Base-by-base conservation (phyloP, 2,888 invertebrate species). In the Matsumyia berberina region DNA sequence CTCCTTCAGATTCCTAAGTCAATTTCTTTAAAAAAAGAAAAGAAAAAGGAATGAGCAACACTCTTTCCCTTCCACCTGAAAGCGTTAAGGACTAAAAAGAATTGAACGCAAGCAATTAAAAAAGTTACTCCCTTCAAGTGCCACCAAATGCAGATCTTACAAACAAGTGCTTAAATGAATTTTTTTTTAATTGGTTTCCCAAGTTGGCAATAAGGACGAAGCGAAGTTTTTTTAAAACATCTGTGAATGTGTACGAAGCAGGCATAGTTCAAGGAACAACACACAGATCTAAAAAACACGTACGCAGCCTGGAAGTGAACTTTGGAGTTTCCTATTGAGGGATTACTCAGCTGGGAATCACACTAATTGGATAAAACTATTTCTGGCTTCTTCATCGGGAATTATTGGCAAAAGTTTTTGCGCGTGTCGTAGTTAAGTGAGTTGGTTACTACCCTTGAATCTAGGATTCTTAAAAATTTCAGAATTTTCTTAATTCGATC, bases 121-220 rank as follows among this genome's bases (percentile, higher is more conserved):
- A 58, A 76, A 67, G 33, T 51, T 55, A 44, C 8, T 57, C 4
- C 19, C 55, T 53, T 15, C 24, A 12, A 53, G 42, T 15, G 44
- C 44, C n/a, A 42, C 44, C 35, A 35, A 44, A 60, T 46, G 42
- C 46, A 37, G 55, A 64, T 9, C 35, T 57, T 74, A 12, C 29
- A 42, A 46, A 24, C 5, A 74, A 55, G 44, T 53, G 33, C 9
- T 1, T 35, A 15, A 35, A 55, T 31, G 19, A 44, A 29, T 64
- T 37, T 44, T 44, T 24, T 8, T 37, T 35, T 44, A 55, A 74
- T 46, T 73, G 42, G 33, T 53, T 64, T 46, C 15, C n/a, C n/a
- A 51, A 39, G 53, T 46, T 17, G 12, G 5, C 11, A 33, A 11
- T 31, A 9, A 31, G 19, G 33, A 12, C 31, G 31, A 19, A 15